These are phyloP conservation scores for Lepilemur septentrionalis DNA, from an alignment of 2,797 vertebrate species.

Conservation along the genomic window DNA sequence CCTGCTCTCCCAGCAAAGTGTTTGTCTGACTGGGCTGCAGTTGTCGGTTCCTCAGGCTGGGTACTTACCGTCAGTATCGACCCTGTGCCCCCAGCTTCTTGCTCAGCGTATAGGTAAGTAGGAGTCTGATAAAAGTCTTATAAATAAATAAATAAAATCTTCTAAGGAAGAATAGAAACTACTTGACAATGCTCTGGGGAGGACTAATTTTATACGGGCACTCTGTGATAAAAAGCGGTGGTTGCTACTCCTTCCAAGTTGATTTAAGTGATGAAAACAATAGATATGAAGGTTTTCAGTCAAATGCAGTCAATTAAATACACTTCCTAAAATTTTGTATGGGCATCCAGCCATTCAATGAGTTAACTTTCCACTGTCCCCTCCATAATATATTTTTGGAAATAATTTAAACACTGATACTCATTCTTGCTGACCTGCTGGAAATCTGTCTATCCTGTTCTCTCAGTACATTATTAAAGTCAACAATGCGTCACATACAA, in stretches of 20 bases:
- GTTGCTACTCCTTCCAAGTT: background rate
- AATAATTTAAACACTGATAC: background rate
- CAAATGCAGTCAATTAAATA: background rate
- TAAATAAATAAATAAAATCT: background rate
- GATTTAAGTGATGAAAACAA: background rate
- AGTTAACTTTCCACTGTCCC: background rate
- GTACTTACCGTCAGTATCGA: background rate
- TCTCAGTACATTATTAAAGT: background rate
- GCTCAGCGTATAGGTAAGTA: too few relatives aligned
- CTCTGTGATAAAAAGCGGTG: background rate
- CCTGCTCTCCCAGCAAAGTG: rapidly evolving
- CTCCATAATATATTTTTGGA: background rate
- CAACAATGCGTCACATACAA: background rate
- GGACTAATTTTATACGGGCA: background rate
- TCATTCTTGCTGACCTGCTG: background rate
- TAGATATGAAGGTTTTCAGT: background rate
- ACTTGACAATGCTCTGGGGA: background rate
- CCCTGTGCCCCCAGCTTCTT: background rate
- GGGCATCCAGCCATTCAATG: background rate
- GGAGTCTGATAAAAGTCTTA: background rate
- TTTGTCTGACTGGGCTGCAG: background rate
- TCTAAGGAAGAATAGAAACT: background rate
- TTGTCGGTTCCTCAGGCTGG: background rate
- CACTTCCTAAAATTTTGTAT: background rate
- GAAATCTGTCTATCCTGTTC: background rate